These are phyloP conservation scores for Dendrolimus houi DNA, from an alignment of 2,888 invertebrate species.

Conservation along the genomic window DNA sequence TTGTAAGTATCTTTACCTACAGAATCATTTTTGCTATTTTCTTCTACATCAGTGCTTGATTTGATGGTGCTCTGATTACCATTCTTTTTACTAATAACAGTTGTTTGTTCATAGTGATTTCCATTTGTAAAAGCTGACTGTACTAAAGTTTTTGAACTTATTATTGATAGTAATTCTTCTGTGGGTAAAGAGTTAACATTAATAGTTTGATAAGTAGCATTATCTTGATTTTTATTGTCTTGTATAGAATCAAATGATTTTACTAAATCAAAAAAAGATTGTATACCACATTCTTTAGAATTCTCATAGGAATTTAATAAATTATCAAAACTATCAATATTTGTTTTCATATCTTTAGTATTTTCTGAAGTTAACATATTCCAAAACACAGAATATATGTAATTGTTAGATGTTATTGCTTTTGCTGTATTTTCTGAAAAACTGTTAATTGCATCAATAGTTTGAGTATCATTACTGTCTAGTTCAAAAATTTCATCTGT, in stretches of 20 bases:
- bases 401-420: slow-evolving; percentile 4
- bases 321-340: slow-evolving; percentile 25
- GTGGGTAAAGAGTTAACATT: not conserved
- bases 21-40: too few species aligned
- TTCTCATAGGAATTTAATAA: slow-evolving; percentile 29
- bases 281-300: slow-evolving; percentile 17
- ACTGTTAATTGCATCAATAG: not conserved
- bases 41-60: too few species aligned
- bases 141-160: not conserved
- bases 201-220: not conserved
- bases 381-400: slow-evolving; percentile 26
- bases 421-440: not conserved
- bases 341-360: slow-evolving; percentile 4
- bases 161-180: not conserved
- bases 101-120: not conserved
- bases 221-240: not conserved
- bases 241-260: slow-evolving; percentile 26
- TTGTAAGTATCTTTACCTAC: too few species aligned
- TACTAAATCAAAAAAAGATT: slow-evolving; percentile 40
- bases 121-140: not conserved
- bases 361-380: slow-evolving; percentile 20
- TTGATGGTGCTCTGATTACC: too few species aligned
- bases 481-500: slow-evolving; percentile 21
- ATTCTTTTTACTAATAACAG: slow-evolving; percentile 2
- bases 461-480: slow-evolving; percentile 9